A percentile compares a stretch with the other conserved stretches of the same genome.
Conservation (phyloP, 2,113 vertebrate species). For the Corythaixoides concolor region DNA sequence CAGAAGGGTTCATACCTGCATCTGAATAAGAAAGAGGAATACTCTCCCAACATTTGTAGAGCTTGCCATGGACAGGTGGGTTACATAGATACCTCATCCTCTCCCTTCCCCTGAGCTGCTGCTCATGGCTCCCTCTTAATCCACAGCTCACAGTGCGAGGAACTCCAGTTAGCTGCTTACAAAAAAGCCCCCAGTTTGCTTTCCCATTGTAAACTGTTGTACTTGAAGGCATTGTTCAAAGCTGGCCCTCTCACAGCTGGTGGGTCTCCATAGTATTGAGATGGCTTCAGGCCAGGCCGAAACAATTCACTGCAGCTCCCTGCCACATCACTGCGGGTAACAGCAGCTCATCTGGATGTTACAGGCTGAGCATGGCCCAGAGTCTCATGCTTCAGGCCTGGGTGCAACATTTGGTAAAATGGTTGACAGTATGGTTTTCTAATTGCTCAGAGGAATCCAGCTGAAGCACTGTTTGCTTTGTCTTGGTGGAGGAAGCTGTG, state of each 20-base stretch:
- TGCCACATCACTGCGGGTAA: neutral
- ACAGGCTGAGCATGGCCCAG: neutral
- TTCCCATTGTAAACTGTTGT: neutral
- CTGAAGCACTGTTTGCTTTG: neutral
- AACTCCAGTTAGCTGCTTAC: neutral
- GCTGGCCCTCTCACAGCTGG: neutral
- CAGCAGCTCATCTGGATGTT: neutral
- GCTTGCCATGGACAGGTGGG: neutral
- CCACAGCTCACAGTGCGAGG: neutral
- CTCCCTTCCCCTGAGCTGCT: neutral
- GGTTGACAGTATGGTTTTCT: neutral
- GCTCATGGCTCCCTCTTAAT: neutral
- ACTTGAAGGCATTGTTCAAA: neutral
- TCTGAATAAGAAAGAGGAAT: neutral
- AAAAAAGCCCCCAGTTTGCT: neutral
- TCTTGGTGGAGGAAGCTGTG: constrained; percentile 1
- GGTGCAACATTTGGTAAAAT: neutral
- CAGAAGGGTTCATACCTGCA: neutral
- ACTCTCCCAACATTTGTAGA: neutral
- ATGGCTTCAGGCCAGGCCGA: neutral
- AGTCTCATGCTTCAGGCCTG: neutral
- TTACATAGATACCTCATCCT: neutral
- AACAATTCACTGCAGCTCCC: neutral
- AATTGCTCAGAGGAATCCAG: neutral
- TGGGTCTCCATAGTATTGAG: neutral